Conservation (phyloP, 2,113 vertebrate genomes). For the Nothobranchius furzeri region DNA sequence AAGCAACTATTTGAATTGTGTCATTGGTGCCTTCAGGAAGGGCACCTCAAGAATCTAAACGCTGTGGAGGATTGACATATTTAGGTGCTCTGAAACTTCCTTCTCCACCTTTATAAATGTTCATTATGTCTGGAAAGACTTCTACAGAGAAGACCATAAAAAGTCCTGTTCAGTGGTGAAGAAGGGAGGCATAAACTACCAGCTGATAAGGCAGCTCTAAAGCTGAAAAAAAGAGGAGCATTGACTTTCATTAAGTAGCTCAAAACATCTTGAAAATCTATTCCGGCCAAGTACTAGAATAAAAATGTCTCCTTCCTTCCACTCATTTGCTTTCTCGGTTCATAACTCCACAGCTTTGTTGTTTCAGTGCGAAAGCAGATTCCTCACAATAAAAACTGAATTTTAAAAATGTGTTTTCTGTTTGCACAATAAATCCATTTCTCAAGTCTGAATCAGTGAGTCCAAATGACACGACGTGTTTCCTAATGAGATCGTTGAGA, state of each 20-base stretch:
- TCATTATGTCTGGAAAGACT: background rate
- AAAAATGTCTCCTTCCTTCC: background rate
- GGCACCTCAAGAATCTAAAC: constrained; percentile 11
- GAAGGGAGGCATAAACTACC: background rate
- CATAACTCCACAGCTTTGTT: constrained; percentile 9
- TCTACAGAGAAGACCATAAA: background rate
- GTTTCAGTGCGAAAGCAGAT: background rate
- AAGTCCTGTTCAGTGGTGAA: background rate
- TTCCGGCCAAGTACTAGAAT: constrained; percentile 2
- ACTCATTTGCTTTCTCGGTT: constrained; percentile 28
- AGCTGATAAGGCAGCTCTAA: constrained; percentile 4
- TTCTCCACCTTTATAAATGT: constrained; percentile 21
- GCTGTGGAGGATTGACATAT: constrained; percentile 36
- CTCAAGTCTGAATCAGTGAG: background rate
- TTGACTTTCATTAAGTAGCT: constrained; percentile 19
- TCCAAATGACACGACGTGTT: background rate
- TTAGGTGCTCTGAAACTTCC: constrained; percentile 17
- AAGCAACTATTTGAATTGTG: constrained; percentile 66
- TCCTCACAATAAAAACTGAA: too few species aligned
- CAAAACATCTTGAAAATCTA: constrained; percentile 15
- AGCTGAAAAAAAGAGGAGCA: background rate
- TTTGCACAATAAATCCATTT: too few species aligned
- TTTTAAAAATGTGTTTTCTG: too few species aligned
- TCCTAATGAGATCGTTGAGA: too few species aligned
- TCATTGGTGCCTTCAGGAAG: constrained; percentile 29